Evolutionary conservation across 30 jellyfish, hydroid and myxozoan genomes (phyloP).

Genomic region (Chrysaora quinquecirrha): DNA sequence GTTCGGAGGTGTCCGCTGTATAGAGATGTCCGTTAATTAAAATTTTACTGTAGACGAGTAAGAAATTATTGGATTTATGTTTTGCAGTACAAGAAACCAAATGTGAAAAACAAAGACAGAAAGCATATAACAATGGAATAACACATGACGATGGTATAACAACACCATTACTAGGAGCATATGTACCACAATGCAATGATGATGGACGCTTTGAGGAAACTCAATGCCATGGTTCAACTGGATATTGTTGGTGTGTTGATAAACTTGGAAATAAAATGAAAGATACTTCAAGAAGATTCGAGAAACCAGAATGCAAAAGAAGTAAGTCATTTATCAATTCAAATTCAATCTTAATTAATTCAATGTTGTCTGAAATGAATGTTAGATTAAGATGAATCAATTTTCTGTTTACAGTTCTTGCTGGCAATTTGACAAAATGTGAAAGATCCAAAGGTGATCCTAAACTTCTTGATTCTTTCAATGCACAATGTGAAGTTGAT

Average conservation of each 20-base stretch:
- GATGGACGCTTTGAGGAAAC: conserved; percentile 9
- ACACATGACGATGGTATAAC: conserved; percentile 23
- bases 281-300: conserved; percentile 36
- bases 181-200: conserved; percentile 20
- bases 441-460: background rate
- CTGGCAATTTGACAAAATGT: background rate
- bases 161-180: conserved; percentile 37
- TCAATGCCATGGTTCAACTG: conserved; percentile 75
- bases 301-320: background rate
- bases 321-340: background rate
- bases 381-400: background rate
- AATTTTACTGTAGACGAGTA: too few relatives aligned
- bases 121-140: conserved; percentile 18
- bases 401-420: background rate
- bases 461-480: background rate
- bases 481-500: conserved; percentile 59
- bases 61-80: background rate
- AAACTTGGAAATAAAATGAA: conserved; percentile 41
- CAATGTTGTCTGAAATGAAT: background rate
- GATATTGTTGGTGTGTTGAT: conserved; percentile 78
- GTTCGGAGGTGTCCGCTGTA: too few relatives aligned
- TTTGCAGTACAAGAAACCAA: conserved; percentile 29
- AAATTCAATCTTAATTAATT: too few relatives aligned
- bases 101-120: conserved; percentile 37
- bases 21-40: too few relatives aligned